Conservation (phyloP, 1,140 invertebrate genomes). For the Trissolcus basalis region DNA sequence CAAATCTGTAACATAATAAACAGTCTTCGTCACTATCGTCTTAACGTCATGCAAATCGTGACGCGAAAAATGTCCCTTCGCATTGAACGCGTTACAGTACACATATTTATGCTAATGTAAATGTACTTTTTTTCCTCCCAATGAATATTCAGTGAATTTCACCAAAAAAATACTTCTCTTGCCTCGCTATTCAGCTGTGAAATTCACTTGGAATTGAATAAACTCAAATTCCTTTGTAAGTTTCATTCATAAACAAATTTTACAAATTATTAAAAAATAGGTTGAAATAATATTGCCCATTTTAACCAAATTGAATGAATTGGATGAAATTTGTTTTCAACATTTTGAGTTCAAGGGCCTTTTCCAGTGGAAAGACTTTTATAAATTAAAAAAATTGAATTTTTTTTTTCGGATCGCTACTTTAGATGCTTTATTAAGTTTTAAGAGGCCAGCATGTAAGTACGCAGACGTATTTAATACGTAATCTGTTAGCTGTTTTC, state of each 20-base stretch:
- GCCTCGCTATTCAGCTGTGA: no score
- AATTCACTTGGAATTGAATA: no score
- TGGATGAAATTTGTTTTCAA: no score
- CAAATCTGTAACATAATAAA: conserved; percentile 77
- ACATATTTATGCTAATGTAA: conserved; percentile 38
- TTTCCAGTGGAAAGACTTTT: no score
- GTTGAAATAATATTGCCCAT: no score
- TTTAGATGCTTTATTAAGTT: conserved; percentile 33
- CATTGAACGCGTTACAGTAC: conserved; percentile 30
- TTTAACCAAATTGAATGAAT: no score
- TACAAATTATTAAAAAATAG: no score
- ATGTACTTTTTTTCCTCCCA: conserved; percentile 16
- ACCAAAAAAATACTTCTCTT: conserved; percentile 6
- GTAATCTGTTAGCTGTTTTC: conserved; percentile 46
- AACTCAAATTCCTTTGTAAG: no score
- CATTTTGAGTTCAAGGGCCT: no score
- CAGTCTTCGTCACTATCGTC: conserved; percentile 67
- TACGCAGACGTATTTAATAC: conserved; percentile 39
- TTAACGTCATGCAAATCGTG: conserved; percentile 40
- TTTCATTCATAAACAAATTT: no score
- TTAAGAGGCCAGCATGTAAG: conserved; percentile 15
- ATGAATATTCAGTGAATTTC: conserved; percentile 20
- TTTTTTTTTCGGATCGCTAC: conserved; percentile 1
- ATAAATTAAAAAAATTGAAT: neutral
- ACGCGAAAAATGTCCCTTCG: conserved; percentile 24